A percentile compares a stretch with the other conserved stretches of the same genome.
Conservation (phyloP, 1,140 invertebrate species). For the Bombus superbus region DNA sequence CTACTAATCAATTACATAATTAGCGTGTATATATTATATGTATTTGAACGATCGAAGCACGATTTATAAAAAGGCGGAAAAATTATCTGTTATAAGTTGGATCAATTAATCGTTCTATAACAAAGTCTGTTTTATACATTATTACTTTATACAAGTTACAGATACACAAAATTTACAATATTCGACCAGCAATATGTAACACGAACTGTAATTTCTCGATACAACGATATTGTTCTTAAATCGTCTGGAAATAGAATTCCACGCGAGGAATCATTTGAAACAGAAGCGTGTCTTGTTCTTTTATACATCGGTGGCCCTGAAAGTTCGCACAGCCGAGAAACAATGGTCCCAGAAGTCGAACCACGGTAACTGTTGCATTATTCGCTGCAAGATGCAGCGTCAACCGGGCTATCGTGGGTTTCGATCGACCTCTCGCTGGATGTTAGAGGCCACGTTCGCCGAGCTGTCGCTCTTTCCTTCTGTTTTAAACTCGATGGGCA, state of each 20-base stretch:
- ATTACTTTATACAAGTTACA: too few species aligned
- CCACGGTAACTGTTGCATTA: constrained; percentile 53
- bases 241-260: neutral
- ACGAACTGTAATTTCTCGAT: neutral
- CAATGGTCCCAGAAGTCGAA: constrained; percentile 56
- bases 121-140: too few species aligned
- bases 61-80: neutral
- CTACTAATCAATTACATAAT: too few species aligned
- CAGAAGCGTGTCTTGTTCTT: neutral
- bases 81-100: neutral
- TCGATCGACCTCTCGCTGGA: constrained; percentile 65
- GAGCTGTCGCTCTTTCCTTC: constrained; percentile 23
- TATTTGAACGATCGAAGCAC: too few species aligned
- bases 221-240: neutral
- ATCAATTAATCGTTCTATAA: too few species aligned
- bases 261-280: neutral
- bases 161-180: too few species aligned
- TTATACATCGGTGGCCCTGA: constrained; percentile 41
- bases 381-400: constrained; percentile 55
- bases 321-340: constrained; percentile 60
- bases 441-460: constrained; percentile 57
- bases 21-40: too few species aligned
- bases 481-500: constrained; percentile 39
- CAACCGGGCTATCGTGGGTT: constrained; percentile 66
- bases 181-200: neutral